These are phyloP conservation scores for Magallana gigas DNA, from an alignment of 1,140 invertebrate genomes.

Conservation along the genomic window DNA sequence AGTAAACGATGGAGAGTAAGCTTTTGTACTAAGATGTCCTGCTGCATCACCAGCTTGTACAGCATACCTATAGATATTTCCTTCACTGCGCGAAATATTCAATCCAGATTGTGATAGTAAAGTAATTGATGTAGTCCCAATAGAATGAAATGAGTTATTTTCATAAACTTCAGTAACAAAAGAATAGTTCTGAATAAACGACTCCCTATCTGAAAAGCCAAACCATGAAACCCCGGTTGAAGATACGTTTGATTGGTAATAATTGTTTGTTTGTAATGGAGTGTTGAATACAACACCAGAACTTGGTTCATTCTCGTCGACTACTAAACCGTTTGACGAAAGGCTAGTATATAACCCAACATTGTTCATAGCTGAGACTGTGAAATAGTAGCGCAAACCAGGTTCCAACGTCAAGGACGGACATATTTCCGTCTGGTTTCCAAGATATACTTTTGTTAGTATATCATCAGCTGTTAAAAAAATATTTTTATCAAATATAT, in stretches of 20 bases:
- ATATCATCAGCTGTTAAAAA: neutral
- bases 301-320: neutral
- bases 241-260: neutral
- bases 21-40: neutral
- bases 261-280: neutral
- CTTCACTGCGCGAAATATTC: neutral
- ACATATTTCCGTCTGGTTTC: neutral
- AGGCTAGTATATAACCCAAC: neutral
- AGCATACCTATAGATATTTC: neutral
- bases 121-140: neutral
- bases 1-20: neutral
- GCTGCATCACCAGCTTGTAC: conserved; percentile 2
- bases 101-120: neutral
- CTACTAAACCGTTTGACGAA: neutral
- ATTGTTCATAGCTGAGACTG: neutral
- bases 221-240: neutral
- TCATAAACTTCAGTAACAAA: neutral
- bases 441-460: neutral
- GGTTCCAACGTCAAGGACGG: neutral
- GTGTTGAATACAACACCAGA: conserved; percentile 17
- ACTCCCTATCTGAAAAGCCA: neutral
- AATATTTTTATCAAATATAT: too few species aligned
- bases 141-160: neutral
- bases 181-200: neutral
- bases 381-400: conserved; percentile 1